Evolutionary conservation across 1,140 invertebrate species (phyloP), one percentile per base, ranked within the genome.

Genomic region (Solenopsis fugax): DNA sequence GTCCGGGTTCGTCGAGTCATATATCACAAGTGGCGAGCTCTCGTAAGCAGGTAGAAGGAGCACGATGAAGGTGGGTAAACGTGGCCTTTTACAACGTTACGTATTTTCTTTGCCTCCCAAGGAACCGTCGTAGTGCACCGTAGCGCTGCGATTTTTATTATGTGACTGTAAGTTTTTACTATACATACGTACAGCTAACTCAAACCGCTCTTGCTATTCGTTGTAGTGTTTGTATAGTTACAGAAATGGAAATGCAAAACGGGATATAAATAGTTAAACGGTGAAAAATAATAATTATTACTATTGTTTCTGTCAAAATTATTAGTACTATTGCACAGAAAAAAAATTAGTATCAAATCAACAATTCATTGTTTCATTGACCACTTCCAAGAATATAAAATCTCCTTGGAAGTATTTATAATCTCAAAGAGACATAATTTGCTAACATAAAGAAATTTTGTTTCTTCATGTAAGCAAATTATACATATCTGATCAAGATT

Each of bases 1-100:
- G 88, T 92, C 91, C 90, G 91, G 91, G 91, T 92, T 92, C 90
- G 87, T 64, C 85, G 85, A 86, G 91, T 81, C 86, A 89, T 92
- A 92, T 92, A 90, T 92, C 91, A 92, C 69, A 54, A 69, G 76
- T 34, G 89, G 73, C 73, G 84, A 90, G 88, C 73, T 90, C 67
- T 85, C 60, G 60, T 78, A 78, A 85, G 85, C 50, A 65, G 65
- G 87, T 77, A 87, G 72, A 86, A 78, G 88, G 77, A 89, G 73
- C 82, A 73, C 85, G 88, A 76, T 67, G 67, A 90, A 87, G 77
- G 87, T 82, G 60, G 69, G 37, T 90, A 89, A 89, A 82, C 65
- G 64, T 73, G 45, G 76, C 84, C 85, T 82, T 88, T 89, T 86
- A 84, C 86, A 90, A 92, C 88, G 87, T 85, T 87, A 64, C 54